Evolutionary conservation across 2,113 vertebrate genomes (phyloP).

Genomic region (Cheilinus undulatus): DNA sequence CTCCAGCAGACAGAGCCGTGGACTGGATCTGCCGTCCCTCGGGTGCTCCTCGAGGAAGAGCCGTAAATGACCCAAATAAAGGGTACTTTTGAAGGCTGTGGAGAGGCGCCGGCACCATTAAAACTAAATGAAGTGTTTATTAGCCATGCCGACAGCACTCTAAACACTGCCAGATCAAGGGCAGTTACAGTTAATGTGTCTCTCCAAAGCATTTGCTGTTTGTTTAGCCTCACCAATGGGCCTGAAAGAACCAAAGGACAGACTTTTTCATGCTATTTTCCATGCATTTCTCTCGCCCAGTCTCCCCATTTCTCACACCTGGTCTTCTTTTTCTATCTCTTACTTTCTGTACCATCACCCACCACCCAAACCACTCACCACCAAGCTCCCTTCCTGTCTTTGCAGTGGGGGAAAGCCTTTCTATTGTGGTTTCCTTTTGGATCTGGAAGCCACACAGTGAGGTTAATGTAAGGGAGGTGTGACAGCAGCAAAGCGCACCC

Average conservation of each 20-base stretch:
- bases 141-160: conserved; percentile 85
- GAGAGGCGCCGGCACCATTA: conserved; percentile 85
- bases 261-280: conserved; percentile 64
- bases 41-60: conserved; percentile 85
- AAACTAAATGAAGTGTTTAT: conserved; percentile 90
- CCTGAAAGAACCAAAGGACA: conserved; percentile 73
- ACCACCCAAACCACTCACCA: conserved; percentile 27
- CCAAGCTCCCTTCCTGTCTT: conserved; percentile 49
- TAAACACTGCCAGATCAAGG: conserved; percentile 85
- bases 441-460: conserved; percentile 54
- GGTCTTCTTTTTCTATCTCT: conserved; percentile 43
- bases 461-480: conserved; percentile 65
- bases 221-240: conserved; percentile 80
- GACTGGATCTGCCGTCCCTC: conserved; percentile 83
- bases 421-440: conserved; percentile 61
- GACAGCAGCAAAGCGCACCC: conserved; percentile 60
- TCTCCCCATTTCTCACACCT: conserved; percentile 64
- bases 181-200: conserved; percentile 85
- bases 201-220: conserved; percentile 75
- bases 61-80: conserved; percentile 89
- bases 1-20: conserved; percentile 76
- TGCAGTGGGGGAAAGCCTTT: conserved; percentile 40
- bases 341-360: conserved; percentile 32
- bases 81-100: conserved; percentile 86
- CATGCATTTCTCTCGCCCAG: conserved; percentile 36